A percentile compares a stretch with the other conserved stretches of the same genome.
phyloP scores from a whole-genome alignment of 2,888 invertebrate genomes.

The Neoscelio sp. region DNA sequence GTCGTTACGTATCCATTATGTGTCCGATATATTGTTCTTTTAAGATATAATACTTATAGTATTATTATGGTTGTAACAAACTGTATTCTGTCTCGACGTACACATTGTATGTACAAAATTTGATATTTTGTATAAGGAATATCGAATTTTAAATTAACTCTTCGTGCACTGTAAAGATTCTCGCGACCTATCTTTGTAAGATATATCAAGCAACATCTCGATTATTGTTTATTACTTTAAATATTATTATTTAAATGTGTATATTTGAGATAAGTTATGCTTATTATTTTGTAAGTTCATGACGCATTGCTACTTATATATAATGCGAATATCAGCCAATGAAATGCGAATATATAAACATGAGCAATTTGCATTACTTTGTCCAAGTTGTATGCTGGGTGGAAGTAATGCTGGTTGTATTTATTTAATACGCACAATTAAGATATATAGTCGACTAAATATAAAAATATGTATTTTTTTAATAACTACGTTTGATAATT shows the following conservation, averaged over 20 bases:
- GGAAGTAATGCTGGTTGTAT: neutral
- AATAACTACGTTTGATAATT: no score
- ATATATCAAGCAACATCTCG: neutral
- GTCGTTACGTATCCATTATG: neutral
- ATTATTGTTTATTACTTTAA: neutral
- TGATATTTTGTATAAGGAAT: no score
- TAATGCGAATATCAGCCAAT: slow-evolving; percentile 2
- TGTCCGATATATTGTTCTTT: neutral
- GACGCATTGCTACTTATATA: slow-evolving; percentile 3
- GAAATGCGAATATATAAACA: neutral
- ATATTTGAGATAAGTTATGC: slow-evolving; percentile 13
- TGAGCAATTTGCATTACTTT: neutral
- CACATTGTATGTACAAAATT: neutral
- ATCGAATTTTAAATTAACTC: no score
- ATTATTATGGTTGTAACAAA: slow-evolving; percentile 2
- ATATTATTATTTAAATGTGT: slow-evolving; percentile 14
- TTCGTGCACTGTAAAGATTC: neutral
- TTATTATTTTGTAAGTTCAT: neutral
- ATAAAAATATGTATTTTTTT: slow-evolving; percentile 2
- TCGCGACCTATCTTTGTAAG: neutral
- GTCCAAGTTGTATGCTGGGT: neutral
- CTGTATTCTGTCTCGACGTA: neutral
- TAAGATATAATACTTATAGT: neutral
- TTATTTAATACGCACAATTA: neutral
- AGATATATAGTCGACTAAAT: neutral